Percentiles rank a stretch among this genome's conserved stretches.
Conservation (phyloP, 2,888 invertebrate species). For the Taphrorychus bicolor region DNA sequence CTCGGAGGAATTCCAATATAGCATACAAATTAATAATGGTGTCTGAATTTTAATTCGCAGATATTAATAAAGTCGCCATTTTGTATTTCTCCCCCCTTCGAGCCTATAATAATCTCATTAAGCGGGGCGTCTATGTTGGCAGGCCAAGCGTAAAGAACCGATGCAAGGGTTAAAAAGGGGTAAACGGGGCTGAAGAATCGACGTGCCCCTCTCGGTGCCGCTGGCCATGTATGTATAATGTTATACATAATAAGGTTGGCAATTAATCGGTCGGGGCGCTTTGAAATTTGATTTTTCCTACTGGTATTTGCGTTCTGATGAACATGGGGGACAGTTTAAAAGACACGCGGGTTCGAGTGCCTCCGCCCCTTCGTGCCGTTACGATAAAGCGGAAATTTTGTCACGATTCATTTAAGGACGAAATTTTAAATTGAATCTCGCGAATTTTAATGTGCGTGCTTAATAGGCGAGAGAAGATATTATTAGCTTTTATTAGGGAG, state of each 20-base stretch:
- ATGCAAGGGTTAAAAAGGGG: slow-evolving; percentile 51
- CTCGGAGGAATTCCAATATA: slow-evolving; percentile 39
- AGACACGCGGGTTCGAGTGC: slow-evolving; percentile 21
- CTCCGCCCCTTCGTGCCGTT: slow-evolving; percentile 52
- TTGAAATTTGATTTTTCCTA: slow-evolving; percentile 59
- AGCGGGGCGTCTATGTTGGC: slow-evolving; percentile 59
- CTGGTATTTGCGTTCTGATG: slow-evolving; percentile 53
- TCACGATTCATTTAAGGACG: slow-evolving; percentile 55
- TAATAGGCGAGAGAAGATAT: slow-evolving; percentile 35
- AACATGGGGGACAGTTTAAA: slow-evolving; percentile 48
- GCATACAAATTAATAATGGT: slow-evolving; percentile 45
- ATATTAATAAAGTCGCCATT: slow-evolving; percentile 58
- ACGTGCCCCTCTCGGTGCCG: slow-evolving; percentile 37
- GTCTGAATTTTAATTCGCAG: slow-evolving; percentile 50
- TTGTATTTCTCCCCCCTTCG: slow-evolving; percentile 54
- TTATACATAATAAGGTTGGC: slow-evolving; percentile 48
- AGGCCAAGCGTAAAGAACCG: slow-evolving; percentile 58
- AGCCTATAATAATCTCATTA: slow-evolving; percentile 61
- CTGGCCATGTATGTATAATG: slow-evolving; percentile 31
- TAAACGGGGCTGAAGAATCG: slow-evolving; percentile 46
- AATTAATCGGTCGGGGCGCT: slow-evolving; percentile 56
- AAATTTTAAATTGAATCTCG: slow-evolving; percentile 54
- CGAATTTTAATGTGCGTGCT: slow-evolving; percentile 52
- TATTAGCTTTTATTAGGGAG: slow-evolving; percentile 29
- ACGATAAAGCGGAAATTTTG: slow-evolving; percentile 53